Conservation (phyloP, 2,888 invertebrate genomes). For the Ectemnius continuus region DNA sequence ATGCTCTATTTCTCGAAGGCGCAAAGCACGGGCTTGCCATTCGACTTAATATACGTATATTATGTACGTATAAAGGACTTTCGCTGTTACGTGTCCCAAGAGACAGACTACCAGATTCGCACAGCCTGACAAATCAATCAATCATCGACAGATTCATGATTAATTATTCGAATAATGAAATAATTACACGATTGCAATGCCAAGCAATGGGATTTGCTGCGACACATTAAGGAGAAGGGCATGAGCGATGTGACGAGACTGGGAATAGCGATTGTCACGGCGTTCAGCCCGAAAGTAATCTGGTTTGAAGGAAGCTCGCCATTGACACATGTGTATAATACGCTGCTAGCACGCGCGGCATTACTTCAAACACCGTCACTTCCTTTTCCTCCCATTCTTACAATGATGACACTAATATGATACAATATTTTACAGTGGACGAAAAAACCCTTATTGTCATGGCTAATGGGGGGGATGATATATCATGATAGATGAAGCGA, state of each 20-base stretch:
- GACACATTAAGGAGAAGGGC: conserved; percentile 28
- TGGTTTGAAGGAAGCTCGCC: conserved; percentile 20
- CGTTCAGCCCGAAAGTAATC: conserved; percentile 21
- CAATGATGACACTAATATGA: conserved; percentile 39
- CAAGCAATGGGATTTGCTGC: conserved; percentile 49
- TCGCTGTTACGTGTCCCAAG: conserved; percentile 54
- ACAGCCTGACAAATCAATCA: conserved; percentile 75
- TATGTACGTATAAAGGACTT: conserved; percentile 37
- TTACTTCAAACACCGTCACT: background rate
- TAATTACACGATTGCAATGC: conserved; percentile 51
- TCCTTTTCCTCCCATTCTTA: conserved; percentile 19
- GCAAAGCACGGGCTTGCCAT: background rate
- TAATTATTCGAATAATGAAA: conserved; percentile 62
- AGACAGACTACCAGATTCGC: conserved; percentile 75
- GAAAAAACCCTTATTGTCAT: conserved; percentile 74
- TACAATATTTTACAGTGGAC: conserved; percentile 75
- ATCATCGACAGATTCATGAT: conserved; percentile 69
- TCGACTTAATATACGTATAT: conserved; percentile 19
- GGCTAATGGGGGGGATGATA: conserved; percentile 70
- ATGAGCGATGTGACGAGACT: conserved; percentile 5
- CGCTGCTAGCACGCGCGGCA: conserved; percentile 16
- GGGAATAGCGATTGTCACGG: conserved; percentile 1
- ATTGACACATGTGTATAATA: conserved; percentile 7
- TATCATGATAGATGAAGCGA: conserved; percentile 60
- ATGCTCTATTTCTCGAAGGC: background rate